Percentiles rank a stretch among this genome's conserved stretches.
phyloP scores from a whole-genome alignment of 2,113 vertebrate genomes.

The Nannospalax galili region DNA sequence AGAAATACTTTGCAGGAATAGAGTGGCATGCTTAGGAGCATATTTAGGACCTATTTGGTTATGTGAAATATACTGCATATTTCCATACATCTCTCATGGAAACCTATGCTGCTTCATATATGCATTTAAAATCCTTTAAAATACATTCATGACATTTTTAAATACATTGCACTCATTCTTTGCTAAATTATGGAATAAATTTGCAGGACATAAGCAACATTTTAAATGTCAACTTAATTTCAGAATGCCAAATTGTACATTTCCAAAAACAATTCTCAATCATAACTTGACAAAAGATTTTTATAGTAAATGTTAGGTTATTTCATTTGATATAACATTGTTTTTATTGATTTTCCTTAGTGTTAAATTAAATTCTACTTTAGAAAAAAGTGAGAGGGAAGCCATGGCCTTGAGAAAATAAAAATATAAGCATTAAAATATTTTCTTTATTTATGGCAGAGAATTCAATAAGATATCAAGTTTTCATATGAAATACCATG shows the following conservation, averaged over 20 bases:
- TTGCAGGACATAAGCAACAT: background rate
- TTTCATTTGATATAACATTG: background rate
- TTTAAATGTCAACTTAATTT: background rate
- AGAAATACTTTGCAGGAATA: background rate
- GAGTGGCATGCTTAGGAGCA: background rate
- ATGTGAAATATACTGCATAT: background rate
- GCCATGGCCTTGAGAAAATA: background rate
- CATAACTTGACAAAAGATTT: background rate
- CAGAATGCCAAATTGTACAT: rapidly evolving
- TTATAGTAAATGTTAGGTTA: background rate
- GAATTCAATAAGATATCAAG: background rate
- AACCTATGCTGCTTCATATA: background rate
- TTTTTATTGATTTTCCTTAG: background rate
- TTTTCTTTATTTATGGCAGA: background rate
- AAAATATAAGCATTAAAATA: background rate
- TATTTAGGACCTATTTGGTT: background rate
- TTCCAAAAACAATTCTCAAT: background rate
- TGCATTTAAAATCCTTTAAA: background rate
- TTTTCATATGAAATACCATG: background rate
- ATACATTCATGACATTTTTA: background rate
- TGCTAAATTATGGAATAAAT: background rate
- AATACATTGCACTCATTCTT: background rate
- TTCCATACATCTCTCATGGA: background rate
- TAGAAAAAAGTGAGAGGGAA: background rate
- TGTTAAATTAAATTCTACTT: background rate